Evolutionary conservation across 2,888 invertebrate genomes (phyloP), one percentile per base, ranked within the genome.

Genomic region (Pristionchus japonicus): DNA sequence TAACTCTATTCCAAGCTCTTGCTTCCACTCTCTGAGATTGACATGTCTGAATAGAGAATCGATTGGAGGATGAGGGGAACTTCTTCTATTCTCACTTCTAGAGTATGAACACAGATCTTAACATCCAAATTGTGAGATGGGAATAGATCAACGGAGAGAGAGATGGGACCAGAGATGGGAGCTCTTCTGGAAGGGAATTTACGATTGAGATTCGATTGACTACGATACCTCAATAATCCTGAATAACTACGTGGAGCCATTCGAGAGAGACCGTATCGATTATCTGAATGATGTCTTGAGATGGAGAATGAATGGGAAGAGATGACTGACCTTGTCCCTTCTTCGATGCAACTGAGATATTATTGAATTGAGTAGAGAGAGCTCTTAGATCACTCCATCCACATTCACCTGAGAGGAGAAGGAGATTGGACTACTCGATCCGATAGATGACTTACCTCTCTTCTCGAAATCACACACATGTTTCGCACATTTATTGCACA

Each of bases 311-410:
- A 37, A 57, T n/a, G 3, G 57, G n/a, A 57, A 9, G n/a, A 57
- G n/a, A 9, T 3, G 7, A 77, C 88, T 67, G 17, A 91, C 92
- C 89, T 70, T 91, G 89, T 74, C 90, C 91, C 88, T 89, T 91
- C 83, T 92, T 92, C 70, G 90, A 89, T 13, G 92, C 92, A 31
- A 92, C 90, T 86, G 90, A 91, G 43, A 92, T 91, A 88, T 92
- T 92, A 85, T 91, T 92, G 89, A 92, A 92, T 52, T 91, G 91
- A 4, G 86, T 17, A 83, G 89, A 89, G 47, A 91, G 85, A 74
- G 90, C 88, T 27, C 91, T 82, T 52, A 92, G 83, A 89, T 92
- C 91, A 3, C 91, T 90, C 92, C 92, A 92, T 67, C 92, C 86
- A 86, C 86, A 86, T 43, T 70, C 70, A 27, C 77, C 77, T 77